A percentile compares a stretch with the other conserved stretches of the same genome.
phyloP scores from a whole-genome alignment of 2,797 vertebrate genomes.

The Hafferia zeledoni region DNA sequence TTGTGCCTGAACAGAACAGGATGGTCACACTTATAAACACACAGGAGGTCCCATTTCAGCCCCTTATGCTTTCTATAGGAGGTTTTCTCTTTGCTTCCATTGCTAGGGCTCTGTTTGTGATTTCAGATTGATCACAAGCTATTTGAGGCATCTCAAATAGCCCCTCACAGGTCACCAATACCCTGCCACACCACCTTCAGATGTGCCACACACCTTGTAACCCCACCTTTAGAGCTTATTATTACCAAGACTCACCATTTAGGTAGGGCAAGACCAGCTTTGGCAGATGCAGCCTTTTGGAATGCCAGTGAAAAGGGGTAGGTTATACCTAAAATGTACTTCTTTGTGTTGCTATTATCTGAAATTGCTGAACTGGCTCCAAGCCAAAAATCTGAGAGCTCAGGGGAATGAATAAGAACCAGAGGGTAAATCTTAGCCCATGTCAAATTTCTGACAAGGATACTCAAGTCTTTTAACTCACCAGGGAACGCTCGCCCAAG shows the following conservation, averaged over 20 bases:
- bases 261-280: background rate
- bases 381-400: background rate
- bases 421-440: background rate
- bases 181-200: background rate
- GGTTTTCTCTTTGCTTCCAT: background rate
- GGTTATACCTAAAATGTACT: background rate
- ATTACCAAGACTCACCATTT: background rate
- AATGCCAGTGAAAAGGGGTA: background rate
- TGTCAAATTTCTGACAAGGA: background rate
- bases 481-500: fast-evolving
- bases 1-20: background rate
- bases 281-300: background rate
- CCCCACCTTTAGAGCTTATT: background rate
- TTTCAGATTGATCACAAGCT: background rate
- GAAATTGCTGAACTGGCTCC: background rate
- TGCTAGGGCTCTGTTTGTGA: background rate
- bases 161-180: background rate
- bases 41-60: background rate
- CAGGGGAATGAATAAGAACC: background rate
- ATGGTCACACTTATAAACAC: background rate
- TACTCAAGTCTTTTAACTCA: background rate
- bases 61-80: background rate
- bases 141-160: background rate
- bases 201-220: fast-evolving
- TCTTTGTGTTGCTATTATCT: background rate